Evolutionary conservation across 2,888 invertebrate genomes (phyloP), one percentile per base, ranked within the genome.

Genomic region (Sarcophaga rosellei): DNA sequence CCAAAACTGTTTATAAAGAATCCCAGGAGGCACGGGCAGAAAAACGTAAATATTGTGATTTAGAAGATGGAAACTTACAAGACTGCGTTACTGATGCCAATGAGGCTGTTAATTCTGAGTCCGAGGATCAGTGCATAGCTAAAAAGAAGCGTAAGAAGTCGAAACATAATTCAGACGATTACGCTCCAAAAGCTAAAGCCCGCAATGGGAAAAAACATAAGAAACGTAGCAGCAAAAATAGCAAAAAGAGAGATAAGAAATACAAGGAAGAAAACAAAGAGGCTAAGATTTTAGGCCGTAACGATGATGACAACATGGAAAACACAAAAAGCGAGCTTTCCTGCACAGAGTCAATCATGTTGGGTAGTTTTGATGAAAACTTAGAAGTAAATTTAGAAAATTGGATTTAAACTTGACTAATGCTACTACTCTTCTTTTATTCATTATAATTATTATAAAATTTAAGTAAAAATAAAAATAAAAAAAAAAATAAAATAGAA

Each of bases 161-260:
- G 15, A 89, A 89, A 73, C 87, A 87, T 20, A 88, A 88, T 15
- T 95, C 95, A 21, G 90, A 89, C 66, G 96, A 95, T 17, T 95
- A 95, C 0, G 95, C 95, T 44, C 95, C 95, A 0, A 95, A 95
- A 61, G 95, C 95, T 88, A 95, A 95, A 87, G 95, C 95, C 88
- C 95, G 95, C 23, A 96, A 94, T 90, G 95, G 96, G 90, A 97
- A 97, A 92, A 97, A 97, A 91, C 96, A 96, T 91, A 95, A 96
- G 93, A 93, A 93, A 90, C 92, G 93, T 94, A 95, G 92, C 94
- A 95, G 93, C 87, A 97, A 97, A 93, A 90, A 78, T 44, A 95
- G 95, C 89, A 94, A 95, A 86, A 96, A 97, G 92, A 97, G 96
- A 92, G 96, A 96, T 90, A 95, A 96, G 93, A 96, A 96, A 92